Base-by-base conservation (phyloP, 2,888 invertebrate species). In the Eulithis testata region DNA sequence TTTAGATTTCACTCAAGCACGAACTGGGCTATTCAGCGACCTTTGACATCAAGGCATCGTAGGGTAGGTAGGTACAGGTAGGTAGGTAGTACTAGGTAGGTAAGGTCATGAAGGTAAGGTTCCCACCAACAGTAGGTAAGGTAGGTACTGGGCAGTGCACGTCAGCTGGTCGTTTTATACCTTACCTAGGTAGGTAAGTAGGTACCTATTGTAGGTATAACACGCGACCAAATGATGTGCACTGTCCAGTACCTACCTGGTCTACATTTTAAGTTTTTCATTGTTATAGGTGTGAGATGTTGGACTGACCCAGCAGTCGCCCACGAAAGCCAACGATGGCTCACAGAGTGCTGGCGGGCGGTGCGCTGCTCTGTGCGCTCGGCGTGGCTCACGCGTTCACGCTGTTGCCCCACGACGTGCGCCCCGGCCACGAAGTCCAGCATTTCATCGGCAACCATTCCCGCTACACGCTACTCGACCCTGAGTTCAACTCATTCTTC, bases 341-440 rank as follows among this genome's bases (percentile, higher is more conserved):
- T 83, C 86, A 83, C 79, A 78, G 76, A 74, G 83, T 86, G 86
- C 76, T 90, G 84, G 87, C 83, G 81, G 82, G 87, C 78, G 89
- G 85, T 76, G 89, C 88, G 73, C 81, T 91, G 86, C 86, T 90
- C 77, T 89, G 85, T 78, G 85, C 82, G 74, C 79, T 90, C 70
- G 82, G 81, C 79, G 74, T 84, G 79, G 85, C 87, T 69, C 82
- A 81, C 76, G 89, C 90, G 72, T 81, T 95, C 66, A 94, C 95
- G 73, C 96, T 97, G 80, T 94, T 98, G 83, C 97, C 98, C 57
- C 97, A 98, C 89, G 98, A 98, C 85, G 97, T 97, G 76, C 96
- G 97, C 84, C 97, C 98, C 3, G 98, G 98, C 57, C 97, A 96
- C 90, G 97, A 97, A 84, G 96, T 98, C 81, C 96, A 96, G 85